Evolutionary conservation across 35 echinoderm and acorn worm species (phyloP), one percentile per base, ranked within the genome.

Genomic region (Stichopus chloronotus): DNA sequence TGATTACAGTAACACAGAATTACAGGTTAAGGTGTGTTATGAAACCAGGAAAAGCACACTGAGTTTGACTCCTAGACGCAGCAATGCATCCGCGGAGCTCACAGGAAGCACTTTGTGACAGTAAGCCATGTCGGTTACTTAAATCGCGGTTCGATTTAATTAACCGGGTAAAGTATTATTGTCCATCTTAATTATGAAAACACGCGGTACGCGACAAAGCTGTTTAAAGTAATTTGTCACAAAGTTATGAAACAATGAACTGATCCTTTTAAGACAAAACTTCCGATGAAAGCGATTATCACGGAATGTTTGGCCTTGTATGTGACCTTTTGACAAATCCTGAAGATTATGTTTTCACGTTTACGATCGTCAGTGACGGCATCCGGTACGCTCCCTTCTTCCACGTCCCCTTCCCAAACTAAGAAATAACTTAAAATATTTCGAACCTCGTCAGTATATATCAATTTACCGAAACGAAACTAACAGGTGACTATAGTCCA

Each of bases 141-240:
- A 83, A 43, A 43, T 43, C n/a, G 52, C 20, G 80, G 19, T 55
- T 24, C 80, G 55, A 83, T 56, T 83, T 83, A 83, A 83, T 83
- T 83, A 83, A 83, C 25, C 10, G 55, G 55, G 14, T 83, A 83
- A 53, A 52, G 55, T 14, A 83, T 55, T 83, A 56, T 56, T 83
- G 80, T 83, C 80, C 52, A 9, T 83, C 80, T 83, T 83, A 83
- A 83, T 83, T 83, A 83, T n/a, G 61, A 65, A 65, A 65, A 65
- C 61, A 65, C 61, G 61, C 11, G 11, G 19, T 14, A 10, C 61
- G 61, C 61, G 61, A 65, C 61, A 65, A 65, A 65, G 5, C 11
- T 65, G 61, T 19, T 65, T 65, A 65, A 65, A 65, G 11, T 19
- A 65, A 65, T 65, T 65, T 65, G 61, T 65, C 61, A 65, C 61